Percentiles rank a stretch among this genome's conserved stretches.
phyloP scores from a whole-genome alignment of 92 coral and sea anemone species.

The Heliopora coerulea region DNA sequence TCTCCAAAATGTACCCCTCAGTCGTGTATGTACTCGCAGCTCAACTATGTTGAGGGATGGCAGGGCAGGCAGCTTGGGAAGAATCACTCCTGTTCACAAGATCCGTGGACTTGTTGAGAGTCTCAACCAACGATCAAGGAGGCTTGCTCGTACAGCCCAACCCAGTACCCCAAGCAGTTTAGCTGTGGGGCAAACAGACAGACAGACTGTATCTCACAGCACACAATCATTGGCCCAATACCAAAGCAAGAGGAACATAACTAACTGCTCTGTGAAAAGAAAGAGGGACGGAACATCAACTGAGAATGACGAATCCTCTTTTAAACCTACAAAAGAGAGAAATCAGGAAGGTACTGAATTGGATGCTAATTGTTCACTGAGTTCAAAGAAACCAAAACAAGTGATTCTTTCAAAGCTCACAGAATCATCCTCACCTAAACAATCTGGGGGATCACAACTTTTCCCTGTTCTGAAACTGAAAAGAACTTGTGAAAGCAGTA shows the following conservation, averaged over 20 bases:
- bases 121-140: constrained; percentile 2
- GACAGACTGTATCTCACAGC: background rate
- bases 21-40: constrained; percentile 35
- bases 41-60: constrained; percentile 20
- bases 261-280: constrained; percentile 28
- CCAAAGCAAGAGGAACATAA: background rate
- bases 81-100: constrained; percentile 32
- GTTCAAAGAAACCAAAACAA: background rate
- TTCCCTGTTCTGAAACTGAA: constrained; percentile 27
- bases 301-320: background rate
- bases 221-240: background rate
- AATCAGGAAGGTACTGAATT: background rate
- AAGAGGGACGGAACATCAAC: constrained; percentile 2
- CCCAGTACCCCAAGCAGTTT: background rate
- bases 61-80: background rate
- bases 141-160: background rate
- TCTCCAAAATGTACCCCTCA: background rate
- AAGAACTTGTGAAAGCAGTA: constrained; percentile 7
- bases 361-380: background rate
- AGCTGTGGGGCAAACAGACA: background rate
- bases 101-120: constrained; percentile 26
- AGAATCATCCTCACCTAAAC: background rate
- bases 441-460: background rate
- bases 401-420: background rate
- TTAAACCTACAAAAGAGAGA: background rate